phyloP scores from a whole-genome alignment of 2,797 vertebrate species.

The Tachyglossus aculeatus region DNA sequence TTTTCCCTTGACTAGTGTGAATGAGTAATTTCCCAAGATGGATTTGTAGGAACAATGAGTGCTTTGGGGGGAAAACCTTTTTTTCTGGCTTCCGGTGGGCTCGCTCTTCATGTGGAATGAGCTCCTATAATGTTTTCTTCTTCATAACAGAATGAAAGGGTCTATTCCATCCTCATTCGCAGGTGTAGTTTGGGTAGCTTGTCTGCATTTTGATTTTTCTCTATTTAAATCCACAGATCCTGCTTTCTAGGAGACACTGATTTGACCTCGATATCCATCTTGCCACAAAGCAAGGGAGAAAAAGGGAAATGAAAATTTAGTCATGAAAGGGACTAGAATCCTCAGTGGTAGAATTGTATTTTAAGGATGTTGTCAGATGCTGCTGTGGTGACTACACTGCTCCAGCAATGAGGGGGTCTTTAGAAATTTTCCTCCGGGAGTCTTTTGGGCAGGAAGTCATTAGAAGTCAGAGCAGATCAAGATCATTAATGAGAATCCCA shows the following conservation, averaged over 20 bases:
- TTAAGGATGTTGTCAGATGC: background rate
- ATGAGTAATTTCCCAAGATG: slow-evolving; percentile 27
- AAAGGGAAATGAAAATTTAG: background rate
- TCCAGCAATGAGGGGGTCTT: background rate
- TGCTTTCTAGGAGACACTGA: background rate
- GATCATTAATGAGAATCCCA: background rate
- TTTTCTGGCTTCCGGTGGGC: background rate
- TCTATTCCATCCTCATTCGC: background rate
- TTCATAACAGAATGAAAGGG: no score
- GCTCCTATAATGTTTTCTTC: no score
- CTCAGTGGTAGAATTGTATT: background rate
- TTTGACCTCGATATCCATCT: background rate
- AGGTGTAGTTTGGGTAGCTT: background rate
- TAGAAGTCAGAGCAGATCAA: background rate
- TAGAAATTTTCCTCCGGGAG: background rate
- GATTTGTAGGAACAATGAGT: background rate
- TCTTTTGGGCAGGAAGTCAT: background rate
- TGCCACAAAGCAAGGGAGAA: background rate
- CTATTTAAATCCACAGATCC: background rate
- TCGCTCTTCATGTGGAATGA: slow-evolving; percentile 4
- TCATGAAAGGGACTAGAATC: background rate
- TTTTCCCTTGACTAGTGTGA: background rate
- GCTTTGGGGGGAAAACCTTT: background rate
- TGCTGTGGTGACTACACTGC: background rate
- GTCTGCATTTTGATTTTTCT: background rate